phyloP scores from a whole-genome alignment of 2,797 vertebrate species.

The Hemitrygon akajei region DNA sequence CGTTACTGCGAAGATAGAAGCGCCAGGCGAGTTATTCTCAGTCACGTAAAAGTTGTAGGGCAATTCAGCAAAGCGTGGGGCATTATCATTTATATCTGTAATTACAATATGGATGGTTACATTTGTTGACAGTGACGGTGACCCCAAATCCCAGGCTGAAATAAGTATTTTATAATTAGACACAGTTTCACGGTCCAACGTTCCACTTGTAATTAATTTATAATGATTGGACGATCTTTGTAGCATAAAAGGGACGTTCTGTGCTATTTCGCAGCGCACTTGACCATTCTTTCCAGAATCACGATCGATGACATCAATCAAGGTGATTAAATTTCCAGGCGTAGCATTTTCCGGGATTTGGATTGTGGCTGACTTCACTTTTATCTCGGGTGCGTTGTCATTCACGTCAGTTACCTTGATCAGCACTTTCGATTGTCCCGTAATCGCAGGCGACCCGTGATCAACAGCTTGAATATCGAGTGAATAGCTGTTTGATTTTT shows the following conservation, averaged over 20 bases:
- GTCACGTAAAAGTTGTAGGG: constrained; percentile 42
- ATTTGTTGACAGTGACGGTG: not conserved
- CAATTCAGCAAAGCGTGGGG: not conserved
- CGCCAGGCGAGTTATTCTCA: constrained; percentile 56
- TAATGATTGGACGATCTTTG: too few species aligned
- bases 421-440: constrained; percentile 51
- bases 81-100: not conserved
- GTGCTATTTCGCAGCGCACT: not conserved
- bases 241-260: not conserved
- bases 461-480: constrained; percentile 39
- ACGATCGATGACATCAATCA: constrained; percentile 32
- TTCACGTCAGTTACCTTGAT: constrained; percentile 63
- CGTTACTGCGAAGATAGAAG: constrained; percentile 49
- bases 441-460: not conserved
- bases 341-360: constrained; percentile 58
- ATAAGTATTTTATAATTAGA: too few species aligned
- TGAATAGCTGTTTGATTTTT: constrained; percentile 63
- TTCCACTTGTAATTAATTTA: too few species aligned
- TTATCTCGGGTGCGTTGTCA: constrained; percentile 64
- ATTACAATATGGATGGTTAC: not conserved
- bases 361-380: constrained; percentile 58
- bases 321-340: constrained; percentile 58
- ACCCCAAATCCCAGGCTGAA: not conserved
- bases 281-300: constrained; percentile 8
- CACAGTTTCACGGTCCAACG: too few species aligned